Evolutionary conservation across 2,113 vertebrate species (phyloP).

Genomic region (Dryoscopus gambensis): DNA sequence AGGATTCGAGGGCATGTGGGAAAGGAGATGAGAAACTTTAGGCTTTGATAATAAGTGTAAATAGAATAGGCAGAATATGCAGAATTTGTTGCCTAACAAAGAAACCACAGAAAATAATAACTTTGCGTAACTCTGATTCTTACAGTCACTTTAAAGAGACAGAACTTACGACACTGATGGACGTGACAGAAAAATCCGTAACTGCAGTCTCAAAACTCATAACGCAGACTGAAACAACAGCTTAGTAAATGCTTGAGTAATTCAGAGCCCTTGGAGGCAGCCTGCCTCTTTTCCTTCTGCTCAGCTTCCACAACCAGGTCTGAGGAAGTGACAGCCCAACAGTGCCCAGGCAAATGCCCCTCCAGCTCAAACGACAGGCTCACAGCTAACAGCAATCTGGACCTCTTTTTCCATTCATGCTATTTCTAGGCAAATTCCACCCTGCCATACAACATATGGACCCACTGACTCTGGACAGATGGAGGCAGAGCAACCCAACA

Average conservation of each 20-base stretch:
- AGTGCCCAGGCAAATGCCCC: not conserved
- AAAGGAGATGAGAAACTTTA: not conserved
- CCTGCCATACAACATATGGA: not conserved
- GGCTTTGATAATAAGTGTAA: not conserved
- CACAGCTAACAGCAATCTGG: not conserved
- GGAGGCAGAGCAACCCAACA: not conserved
- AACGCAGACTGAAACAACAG: not conserved
- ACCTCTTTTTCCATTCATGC: not conserved
- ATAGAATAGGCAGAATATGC: not conserved
- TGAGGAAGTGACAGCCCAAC: not conserved
- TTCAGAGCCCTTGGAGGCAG: not conserved
- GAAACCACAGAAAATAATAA: not conserved
- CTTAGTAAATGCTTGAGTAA: not conserved
- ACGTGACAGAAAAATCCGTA: not conserved
- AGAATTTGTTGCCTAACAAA: not conserved
- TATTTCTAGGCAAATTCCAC: not conserved
- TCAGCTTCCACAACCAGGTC: not conserved
- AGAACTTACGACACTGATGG: not conserved
- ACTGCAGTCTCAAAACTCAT: not conserved
- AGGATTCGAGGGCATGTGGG: not conserved
- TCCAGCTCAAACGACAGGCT: not conserved
- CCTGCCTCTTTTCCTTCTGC: not conserved
- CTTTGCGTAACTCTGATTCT: not conserved
- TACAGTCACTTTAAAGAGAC: not conserved
- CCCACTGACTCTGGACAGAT: not conserved